Evolutionary conservation across 2,113 vertebrate species (phyloP).

Genomic region (Heteronetta atricapilla): DNA sequence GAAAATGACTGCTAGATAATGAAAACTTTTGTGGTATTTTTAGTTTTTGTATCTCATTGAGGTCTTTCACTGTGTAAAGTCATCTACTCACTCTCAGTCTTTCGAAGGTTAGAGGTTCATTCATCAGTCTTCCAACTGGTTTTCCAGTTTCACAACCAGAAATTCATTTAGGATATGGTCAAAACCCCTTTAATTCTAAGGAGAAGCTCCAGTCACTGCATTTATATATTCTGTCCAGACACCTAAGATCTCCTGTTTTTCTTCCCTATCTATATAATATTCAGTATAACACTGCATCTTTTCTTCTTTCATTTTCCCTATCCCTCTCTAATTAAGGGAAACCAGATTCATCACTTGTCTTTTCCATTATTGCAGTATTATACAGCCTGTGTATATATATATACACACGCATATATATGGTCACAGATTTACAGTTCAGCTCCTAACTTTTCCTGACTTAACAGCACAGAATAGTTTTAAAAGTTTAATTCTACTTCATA

Average conservation of each 20-base stretch:
- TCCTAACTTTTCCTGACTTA: background rate
- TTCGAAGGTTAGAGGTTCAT: background rate
- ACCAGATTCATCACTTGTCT: background rate
- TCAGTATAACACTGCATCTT: background rate
- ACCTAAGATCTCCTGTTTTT: background rate
- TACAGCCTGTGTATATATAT: accelerated
- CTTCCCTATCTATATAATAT: background rate
- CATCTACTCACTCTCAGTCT: background rate
- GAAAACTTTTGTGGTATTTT: background rate
- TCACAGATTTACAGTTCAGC: background rate
- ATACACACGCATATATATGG: no score
- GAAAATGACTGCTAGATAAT: background rate
- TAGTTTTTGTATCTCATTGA: background rate
- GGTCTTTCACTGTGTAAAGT: background rate
- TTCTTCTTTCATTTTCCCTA: background rate
- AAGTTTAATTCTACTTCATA: background rate
- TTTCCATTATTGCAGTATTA: background rate
- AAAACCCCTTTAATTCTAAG: background rate
- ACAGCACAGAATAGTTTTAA: background rate
- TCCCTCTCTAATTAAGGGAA: background rate
- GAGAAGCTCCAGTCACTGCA: background rate
- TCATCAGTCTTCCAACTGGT: background rate
- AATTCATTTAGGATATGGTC: background rate
- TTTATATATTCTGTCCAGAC: background rate
- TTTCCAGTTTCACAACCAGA: background rate